phyloP scores from a whole-genome alignment of 30 jellyfish, hydroid and myxozoan species.

The Pelagia noctiluca region DNA sequence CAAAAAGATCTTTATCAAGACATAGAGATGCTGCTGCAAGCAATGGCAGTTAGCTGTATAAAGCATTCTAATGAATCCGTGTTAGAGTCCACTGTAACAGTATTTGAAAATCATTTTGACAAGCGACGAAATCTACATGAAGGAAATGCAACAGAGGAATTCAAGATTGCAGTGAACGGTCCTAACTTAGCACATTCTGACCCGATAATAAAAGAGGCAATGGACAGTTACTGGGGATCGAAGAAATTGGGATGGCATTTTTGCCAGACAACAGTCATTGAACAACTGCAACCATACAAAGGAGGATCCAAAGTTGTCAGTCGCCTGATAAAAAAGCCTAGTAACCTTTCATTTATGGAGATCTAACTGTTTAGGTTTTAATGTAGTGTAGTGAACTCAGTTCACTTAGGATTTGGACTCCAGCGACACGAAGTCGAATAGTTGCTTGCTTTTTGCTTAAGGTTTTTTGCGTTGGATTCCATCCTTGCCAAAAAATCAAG shows the following conservation, averaged over 20 bases:
- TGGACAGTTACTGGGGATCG: constrained; percentile 42
- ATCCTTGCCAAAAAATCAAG: constrained; percentile 18
- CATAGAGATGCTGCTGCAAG: constrained; percentile 43
- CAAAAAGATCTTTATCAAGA: constrained; percentile 27
- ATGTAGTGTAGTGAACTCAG: constrained; percentile 37
- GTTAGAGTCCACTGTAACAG: constrained; percentile 41
- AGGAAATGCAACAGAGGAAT: constrained; percentile 36
- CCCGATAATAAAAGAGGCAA: constrained; percentile 37
- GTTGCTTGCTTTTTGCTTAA: constrained; percentile 13
- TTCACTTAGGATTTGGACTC: background rate
- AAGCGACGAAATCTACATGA: constrained; percentile 27
- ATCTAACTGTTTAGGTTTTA: constrained; percentile 17
- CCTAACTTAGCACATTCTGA: constrained; percentile 49
- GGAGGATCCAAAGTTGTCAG: constrained; percentile 48
- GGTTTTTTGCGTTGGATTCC: constrained; percentile 16
- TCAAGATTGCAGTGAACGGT: constrained; percentile 46
- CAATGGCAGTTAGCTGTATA: constrained; percentile 34
- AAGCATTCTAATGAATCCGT: constrained; percentile 40
- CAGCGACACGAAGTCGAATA: background rate
- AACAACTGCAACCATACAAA: constrained; percentile 28
- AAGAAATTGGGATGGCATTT: constrained; percentile 35
- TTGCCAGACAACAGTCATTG: constrained; percentile 20
- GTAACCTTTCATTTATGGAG: constrained; percentile 38
- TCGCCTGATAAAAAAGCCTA: constrained; percentile 33
- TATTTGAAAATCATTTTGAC: constrained; percentile 37